These are phyloP conservation scores for Xyrauchen texanus DNA, from an alignment of 2,113 vertebrate species.

Conservation along the genomic window DNA sequence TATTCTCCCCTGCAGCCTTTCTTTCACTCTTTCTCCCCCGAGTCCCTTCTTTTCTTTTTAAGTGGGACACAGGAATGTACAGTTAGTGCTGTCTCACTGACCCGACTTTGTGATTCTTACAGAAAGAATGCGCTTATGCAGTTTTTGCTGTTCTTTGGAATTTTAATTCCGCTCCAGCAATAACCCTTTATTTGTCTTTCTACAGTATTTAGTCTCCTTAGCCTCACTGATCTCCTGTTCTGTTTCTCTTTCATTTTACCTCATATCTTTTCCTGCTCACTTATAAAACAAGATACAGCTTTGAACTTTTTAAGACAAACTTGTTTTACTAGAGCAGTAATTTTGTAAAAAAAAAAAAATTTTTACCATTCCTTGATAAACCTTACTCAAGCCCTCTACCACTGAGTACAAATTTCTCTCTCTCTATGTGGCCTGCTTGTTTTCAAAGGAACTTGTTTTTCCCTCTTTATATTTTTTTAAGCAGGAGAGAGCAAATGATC, in stretches of 20 bases:
- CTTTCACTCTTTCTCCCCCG: slow-evolving; percentile 27
- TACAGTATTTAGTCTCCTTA: no score
- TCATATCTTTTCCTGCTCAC: no score
- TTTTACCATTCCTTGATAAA: neutral
- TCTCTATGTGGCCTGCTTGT: neutral
- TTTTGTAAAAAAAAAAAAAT: no score
- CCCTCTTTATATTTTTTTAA: slow-evolving; percentile 8
- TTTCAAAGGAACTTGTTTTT: slow-evolving; percentile 4
- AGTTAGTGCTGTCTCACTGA: slow-evolving; percentile 38
- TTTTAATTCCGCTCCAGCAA: no score
- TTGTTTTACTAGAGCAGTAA: no score
- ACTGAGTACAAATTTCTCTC: neutral
- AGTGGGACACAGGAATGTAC: slow-evolving; percentile 35
- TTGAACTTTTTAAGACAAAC: no score
- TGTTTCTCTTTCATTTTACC: no score
- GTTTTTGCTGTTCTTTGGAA: neutral
- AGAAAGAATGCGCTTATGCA: slow-evolving; percentile 27
- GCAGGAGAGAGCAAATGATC: slow-evolving; percentile 25
- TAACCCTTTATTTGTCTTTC: no score
- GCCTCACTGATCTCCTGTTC: no score
- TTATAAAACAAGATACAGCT: no score
- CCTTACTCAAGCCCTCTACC: slow-evolving; percentile 5
- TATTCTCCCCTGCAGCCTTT: slow-evolving; percentile 22
- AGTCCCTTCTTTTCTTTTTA: slow-evolving; percentile 21
- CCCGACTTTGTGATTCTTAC: slow-evolving; percentile 22